These are phyloP conservation scores for Gryllus bimaculatus DNA, from an alignment of 1,140 invertebrate species.

Conservation along the genomic window DNA sequence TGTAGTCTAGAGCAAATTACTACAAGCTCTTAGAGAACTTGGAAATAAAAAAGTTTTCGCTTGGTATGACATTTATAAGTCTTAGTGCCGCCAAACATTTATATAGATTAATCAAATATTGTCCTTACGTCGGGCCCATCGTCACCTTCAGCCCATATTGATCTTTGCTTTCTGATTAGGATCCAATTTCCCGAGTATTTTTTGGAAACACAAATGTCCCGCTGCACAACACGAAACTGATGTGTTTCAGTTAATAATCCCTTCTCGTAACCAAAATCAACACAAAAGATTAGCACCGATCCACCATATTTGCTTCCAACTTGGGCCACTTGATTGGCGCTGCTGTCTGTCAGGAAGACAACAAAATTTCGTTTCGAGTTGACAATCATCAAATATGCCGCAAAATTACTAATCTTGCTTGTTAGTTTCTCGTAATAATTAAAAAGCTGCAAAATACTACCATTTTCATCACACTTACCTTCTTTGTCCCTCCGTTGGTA, in stretches of 20 bases:
- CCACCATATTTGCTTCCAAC: background rate
- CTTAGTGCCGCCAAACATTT: background rate
- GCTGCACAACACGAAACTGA: background rate
- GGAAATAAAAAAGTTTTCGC: background rate
- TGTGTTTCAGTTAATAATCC: background rate
- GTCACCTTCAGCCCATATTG: background rate
- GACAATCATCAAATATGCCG: background rate
- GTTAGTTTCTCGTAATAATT: too few relatives aligned
- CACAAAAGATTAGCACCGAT: background rate
- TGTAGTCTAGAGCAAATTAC: too few relatives aligned
- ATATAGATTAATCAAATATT: slow-evolving; percentile 1
- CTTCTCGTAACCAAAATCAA: slow-evolving; percentile 1
- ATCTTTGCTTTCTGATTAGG: background rate
- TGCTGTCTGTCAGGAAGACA: background rate
- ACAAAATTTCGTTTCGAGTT: background rate
- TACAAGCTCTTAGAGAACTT: background rate
- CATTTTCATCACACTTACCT: too few relatives aligned
- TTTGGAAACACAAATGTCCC: background rate
- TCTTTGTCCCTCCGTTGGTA: too few relatives aligned
- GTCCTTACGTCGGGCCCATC: background rate
- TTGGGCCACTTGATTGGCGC: background rate
- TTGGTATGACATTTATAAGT: background rate
- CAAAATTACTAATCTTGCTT: too few relatives aligned
- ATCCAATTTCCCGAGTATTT: background rate
- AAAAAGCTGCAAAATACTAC: too few relatives aligned